Base-by-base conservation (phyloP, 2,888 invertebrate genomes). In the Lysandra coridon region DNA sequence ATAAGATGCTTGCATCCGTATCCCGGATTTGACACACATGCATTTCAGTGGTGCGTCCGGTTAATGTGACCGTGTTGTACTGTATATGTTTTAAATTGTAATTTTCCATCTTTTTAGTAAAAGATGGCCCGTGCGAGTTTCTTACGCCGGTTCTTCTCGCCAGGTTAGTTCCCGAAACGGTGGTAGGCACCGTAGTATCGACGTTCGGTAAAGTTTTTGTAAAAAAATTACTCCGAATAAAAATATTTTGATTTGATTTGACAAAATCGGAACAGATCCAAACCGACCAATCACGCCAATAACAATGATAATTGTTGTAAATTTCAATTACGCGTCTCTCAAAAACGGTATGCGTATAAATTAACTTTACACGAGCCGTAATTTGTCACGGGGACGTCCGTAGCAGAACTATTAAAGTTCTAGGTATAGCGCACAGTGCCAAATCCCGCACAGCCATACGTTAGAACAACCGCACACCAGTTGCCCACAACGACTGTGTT, bases 321-420 rank as follows among this genome's bases (percentile, higher is more conserved):
- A 64, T 64, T 64, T 64, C 30, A 64, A 23, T 30, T 4, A 33
- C 14, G 23, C 4, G 75, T 44, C 49, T 49, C 75, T 75, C 49
- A n/a, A 53, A 76, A 76, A 14, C 33, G 30, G 33, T 30, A 53
- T 17, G 76, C 53, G 57, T 53, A 76, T 76, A 76, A 76, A 76
- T 76, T 76, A 76, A 53, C 76, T 57, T 57, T 76, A 76, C 76
- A 76, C 76, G 23, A 76, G 76, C 53, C 49, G 57, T 57, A 12
- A 76, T 76, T 76, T 57, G 76, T 76, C 76, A 76, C 53, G 76
- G 30, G 7, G 76, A 76, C 76, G 53, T 76, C 76, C 57, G 53
- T 57, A 57, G 14, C 57, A 53, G 6, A 57, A 53, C 76, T 57
- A 76, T 76, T 76, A 57, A 49, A 57, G 57, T 76, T 53, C 30